Evolutionary conservation across 1,140 invertebrate species (phyloP), one percentile per base, ranked within the genome.

Genomic region (Drosophila santomea): DNA sequence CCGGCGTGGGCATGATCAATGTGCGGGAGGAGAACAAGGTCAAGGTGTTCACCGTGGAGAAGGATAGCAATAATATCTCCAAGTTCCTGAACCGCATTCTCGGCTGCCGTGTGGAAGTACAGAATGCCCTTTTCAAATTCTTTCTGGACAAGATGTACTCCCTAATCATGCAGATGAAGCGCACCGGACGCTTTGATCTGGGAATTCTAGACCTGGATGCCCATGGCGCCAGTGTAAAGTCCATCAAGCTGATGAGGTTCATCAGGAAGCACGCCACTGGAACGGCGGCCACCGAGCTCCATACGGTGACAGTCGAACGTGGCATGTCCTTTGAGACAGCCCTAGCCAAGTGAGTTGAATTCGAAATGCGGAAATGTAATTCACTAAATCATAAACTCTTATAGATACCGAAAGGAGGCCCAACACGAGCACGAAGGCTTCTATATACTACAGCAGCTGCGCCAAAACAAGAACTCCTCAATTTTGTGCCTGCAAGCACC

Each of bases 61-160:
- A 99, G 93, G 98, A 99, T 78, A 98, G 98, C 91, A 97, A 97
- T 91, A 98, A 98, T 91, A 99, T 99, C 94, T 97, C 97, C 56
- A 99, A 99, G 93, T 99, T 99, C 93, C 94, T 99, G 4, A 99
- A 99, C 91, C 94, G 99, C 73, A 98, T 99, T 73, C 94, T 99
- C 5, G 99, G 99, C 15, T 98, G 99, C 95, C 97, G 97, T 1
- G 98, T 99, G 1, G 97, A 98, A 20, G 92, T 99, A 45, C 99
- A 99, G 93, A 99, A 99, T 93, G 94, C 97, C 45, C 93, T 99
- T 0, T 99, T 99, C 93, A 96, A 98, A 81, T 99, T 99, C 93
- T 99, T 99, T 91, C 98, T 97, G 0, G 97, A 99, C 91, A 99
- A 98, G 0, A 93, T 99, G 35, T 95, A 95, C 20, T 96, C 96